Evolutionary conservation across 2,888 invertebrate species (phyloP), one percentile per base, ranked within the genome.

Genomic region (Girardia tigrina): DNA sequence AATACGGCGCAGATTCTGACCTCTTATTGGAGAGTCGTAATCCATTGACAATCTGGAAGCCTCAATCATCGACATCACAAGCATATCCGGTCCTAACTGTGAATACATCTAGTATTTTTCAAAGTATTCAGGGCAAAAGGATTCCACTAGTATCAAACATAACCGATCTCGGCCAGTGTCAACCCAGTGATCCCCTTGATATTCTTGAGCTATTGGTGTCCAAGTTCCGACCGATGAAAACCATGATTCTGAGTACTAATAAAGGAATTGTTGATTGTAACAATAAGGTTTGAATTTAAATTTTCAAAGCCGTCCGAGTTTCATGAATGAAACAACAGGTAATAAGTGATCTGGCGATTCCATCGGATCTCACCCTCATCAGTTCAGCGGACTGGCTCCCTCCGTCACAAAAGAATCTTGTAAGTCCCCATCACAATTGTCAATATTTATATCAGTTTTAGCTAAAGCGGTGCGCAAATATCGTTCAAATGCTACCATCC

Each of bases 261-360:
- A 4, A 23, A 56, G 56, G 56, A 56, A 16, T 56, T 12, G 56
- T 56, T 4, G 56, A 56, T 56, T 6, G 6, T 16, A 56, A 56
- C 56, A 56, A 56, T 56, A 56, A 56, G 23, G 56, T 56, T 36
- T 36, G 36, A 36, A 36, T 36, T 36, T 36, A 36, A 12, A 12
- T 36, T 36, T n/a, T n/a, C n/a, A n/a, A n/a, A n/a, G n/a, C n/a
- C 36, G 36, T 12, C 36, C 36, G 16, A 36, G 8, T 36, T 36
- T 36, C 2, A 20, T 56, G n/a, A n/a, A n/a, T n/a, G n/a, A n/a
- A n/a, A n/a, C n/a, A n/a, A n/a, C n/a, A 56, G 56, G 56, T 56
- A 20, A 56, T 56, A n/a, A 56, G 71, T 71, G 29, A 71, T 71
- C 27, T 28, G 71, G 28, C 28, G n/a, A 28, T 28, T 12, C 71